These are phyloP conservation scores for Byasa hedistus DNA, from an alignment of 2,888 invertebrate species.

Conservation along the genomic window DNA sequence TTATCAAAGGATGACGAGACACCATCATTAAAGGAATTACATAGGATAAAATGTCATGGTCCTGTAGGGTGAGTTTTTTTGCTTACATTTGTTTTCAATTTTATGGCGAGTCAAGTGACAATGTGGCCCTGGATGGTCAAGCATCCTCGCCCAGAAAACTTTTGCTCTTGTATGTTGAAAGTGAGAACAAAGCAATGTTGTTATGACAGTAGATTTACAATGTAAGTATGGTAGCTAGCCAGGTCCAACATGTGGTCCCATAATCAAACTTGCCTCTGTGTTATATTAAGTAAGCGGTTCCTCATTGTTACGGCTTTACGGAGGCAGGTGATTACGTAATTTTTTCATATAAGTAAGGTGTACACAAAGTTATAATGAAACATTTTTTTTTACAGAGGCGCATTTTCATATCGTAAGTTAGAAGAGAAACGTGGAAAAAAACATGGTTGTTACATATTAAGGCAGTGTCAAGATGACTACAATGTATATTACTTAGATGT, in stretches of 20 bases:
- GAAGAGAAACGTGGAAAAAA: constrained; percentile 87
- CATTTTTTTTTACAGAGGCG: constrained; percentile 80
- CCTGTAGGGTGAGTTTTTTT: constrained; percentile 87
- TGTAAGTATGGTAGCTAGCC: too few relatives aligned
- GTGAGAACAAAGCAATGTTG: too few relatives aligned
- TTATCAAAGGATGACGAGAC: constrained; percentile 90
- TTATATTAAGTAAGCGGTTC: too few relatives aligned
- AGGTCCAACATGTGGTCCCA: too few relatives aligned
- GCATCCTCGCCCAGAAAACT: too few relatives aligned
- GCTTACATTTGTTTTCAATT: too few relatives aligned
- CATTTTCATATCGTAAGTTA: constrained; percentile 91
- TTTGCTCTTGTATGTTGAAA: too few relatives aligned
- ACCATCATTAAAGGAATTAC: constrained; percentile 87
- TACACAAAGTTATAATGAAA: background rate
- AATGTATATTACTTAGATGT: constrained; percentile 91
- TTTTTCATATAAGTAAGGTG: background rate
- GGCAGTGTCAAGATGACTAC: constrained; percentile 90
- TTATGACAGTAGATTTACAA: too few relatives aligned
- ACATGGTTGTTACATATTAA: constrained; percentile 88
- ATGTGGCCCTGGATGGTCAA: too few relatives aligned
- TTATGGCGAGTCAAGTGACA: too few relatives aligned
- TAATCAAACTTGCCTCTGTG: too few relatives aligned
- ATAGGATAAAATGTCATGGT: constrained; percentile 90
- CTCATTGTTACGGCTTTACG: too few relatives aligned
- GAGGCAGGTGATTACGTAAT: background rate